These are phyloP conservation scores for Meandrusa payeni DNA, from an alignment of 2,888 invertebrate genomes.

Conservation along the genomic window DNA sequence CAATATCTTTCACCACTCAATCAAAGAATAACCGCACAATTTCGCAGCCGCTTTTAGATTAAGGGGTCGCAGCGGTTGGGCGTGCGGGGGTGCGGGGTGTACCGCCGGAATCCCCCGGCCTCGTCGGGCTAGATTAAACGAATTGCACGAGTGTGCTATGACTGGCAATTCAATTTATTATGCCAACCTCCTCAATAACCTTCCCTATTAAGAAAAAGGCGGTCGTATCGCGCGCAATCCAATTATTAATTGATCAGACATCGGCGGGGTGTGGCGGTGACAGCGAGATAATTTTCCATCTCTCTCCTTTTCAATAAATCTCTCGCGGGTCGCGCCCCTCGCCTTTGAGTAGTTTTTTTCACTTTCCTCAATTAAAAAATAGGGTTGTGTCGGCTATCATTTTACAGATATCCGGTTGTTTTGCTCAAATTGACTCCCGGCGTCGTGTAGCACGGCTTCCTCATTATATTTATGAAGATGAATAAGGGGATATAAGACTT, in stretches of 20 bases:
- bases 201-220: slow-evolving; percentile 60
- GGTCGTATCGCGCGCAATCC: slow-evolving; percentile 42
- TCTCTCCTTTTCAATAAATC: slow-evolving; percentile 37
- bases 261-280: slow-evolving; percentile 39
- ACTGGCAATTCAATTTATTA: slow-evolving; percentile 52
- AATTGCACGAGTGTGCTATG: slow-evolving; percentile 47
- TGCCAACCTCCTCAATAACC: slow-evolving; percentile 39
- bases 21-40: neutral
- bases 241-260: slow-evolving; percentile 52
- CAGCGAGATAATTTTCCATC: slow-evolving; percentile 49
- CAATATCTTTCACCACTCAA: neutral
- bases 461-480: no score
- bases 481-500: no score
- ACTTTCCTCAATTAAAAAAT: slow-evolving; percentile 16
- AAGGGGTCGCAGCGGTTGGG: neutral
- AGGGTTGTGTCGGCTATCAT: neutral
- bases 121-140: slow-evolving; percentile 41
- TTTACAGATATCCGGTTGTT: no score
- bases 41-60: neutral
- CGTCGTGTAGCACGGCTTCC: no score
- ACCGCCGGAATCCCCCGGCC: slow-evolving; percentile 1
- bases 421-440: no score
- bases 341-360: slow-evolving; percentile 18
- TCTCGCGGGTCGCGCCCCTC: slow-evolving; percentile 24
- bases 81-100: neutral